These are phyloP conservation scores for Menidia beryllina DNA, from an alignment of 2,113 vertebrate genomes.

Conservation along the genomic window DNA sequence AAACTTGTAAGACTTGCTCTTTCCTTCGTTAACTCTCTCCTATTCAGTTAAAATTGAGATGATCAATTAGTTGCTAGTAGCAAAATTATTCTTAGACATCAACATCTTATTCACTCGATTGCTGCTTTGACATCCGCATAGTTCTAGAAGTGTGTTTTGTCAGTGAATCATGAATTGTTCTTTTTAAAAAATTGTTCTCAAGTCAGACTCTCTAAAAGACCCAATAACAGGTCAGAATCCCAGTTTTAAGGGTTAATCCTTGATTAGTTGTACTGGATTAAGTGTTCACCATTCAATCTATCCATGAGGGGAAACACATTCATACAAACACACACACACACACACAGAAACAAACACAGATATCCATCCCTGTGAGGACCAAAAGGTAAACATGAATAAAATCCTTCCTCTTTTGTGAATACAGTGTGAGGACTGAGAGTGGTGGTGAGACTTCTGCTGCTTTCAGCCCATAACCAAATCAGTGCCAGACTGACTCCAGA, in stretches of 20 bases:
- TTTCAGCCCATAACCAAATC: conserved; percentile 38
- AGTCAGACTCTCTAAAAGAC: neutral
- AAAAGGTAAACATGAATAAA: no score
- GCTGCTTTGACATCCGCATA: no score
- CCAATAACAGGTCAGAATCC: no score
- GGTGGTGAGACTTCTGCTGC: conserved; percentile 32
- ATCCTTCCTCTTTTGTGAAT: neutral
- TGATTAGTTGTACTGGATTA: neutral
- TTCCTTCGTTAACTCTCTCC: no score
- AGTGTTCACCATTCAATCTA: neutral
- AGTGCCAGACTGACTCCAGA: conserved; percentile 48
- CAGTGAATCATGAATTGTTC: no score
- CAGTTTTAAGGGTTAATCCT: neutral
- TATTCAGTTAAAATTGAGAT: no score
- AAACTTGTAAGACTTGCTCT: no score
- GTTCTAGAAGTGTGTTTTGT: no score
- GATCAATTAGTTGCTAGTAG: no score
- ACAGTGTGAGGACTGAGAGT: neutral
- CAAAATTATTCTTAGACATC: no score
- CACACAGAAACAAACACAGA: neutral
- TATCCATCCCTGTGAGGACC: neutral
- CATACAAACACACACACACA: neutral
- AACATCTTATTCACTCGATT: no score
- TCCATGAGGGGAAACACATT: neutral
- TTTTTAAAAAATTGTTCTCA: no score